phyloP scores from a whole-genome alignment of 2,888 invertebrate species.

The Drosophila mimica region DNA sequence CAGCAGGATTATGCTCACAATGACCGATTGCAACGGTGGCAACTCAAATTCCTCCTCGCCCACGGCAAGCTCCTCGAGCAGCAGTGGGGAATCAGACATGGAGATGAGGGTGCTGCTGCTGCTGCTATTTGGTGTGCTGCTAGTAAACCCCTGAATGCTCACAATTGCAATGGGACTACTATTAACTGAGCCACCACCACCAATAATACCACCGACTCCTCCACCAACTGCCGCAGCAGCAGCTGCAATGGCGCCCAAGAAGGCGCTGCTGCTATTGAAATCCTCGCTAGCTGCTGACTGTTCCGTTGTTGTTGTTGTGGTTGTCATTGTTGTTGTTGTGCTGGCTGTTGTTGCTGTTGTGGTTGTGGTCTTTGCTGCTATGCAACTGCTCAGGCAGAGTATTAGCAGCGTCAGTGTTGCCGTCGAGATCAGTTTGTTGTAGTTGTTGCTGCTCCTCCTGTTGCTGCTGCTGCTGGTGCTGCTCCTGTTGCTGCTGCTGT shows the following conservation, averaged over 20 bases:
- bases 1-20: constrained; percentile 90
- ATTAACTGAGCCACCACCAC: constrained; percentile 25
- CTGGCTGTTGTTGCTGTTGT: constrained; percentile 10
- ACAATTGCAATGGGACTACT: constrained; percentile 63
- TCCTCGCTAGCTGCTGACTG: constrained; percentile 3
- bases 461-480: constrained; percentile 43
- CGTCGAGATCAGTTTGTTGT: constrained; percentile 73
- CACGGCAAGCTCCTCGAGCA: constrained; percentile 52
- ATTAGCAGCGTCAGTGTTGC: constrained; percentile 70
- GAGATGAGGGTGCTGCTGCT: constrained; percentile 50
- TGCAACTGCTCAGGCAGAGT: constrained; percentile 71
- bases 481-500: not conserved
- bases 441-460: constrained; percentile 34
- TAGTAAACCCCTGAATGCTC: constrained; percentile 53
- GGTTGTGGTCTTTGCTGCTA: constrained; percentile 60
- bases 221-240: constrained; percentile 29
- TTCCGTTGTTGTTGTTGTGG: constrained; percentile 24
- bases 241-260: constrained; percentile 40
- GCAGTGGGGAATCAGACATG: constrained; percentile 53
- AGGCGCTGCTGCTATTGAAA: constrained; percentile 10
- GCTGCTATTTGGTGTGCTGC: constrained; percentile 70
- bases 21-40: constrained; percentile 86
- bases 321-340: not conserved
- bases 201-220: not conserved
- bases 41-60: constrained; percentile 72